Conservation (phyloP, 2,113 vertebrate genomes). For the Machaerirhynchus nigripectus region DNA sequence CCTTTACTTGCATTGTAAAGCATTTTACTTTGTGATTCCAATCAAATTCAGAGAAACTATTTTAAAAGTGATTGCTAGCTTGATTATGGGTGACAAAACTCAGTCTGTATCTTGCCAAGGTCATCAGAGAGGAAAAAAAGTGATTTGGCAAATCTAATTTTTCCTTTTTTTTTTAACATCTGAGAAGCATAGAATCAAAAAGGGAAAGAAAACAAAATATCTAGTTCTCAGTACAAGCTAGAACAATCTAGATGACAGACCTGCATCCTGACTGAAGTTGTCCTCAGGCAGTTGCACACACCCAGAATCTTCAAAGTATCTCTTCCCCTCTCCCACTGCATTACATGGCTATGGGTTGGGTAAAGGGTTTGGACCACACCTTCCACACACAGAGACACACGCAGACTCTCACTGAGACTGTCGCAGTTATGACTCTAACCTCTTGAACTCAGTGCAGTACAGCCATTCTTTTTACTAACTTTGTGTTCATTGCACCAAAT, state of each 20-base stretch:
- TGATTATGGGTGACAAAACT: background rate
- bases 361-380: background rate
- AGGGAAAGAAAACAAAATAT: background rate
- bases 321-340: background rate
- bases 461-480: background rate
- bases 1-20: background rate
- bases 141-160: background rate
- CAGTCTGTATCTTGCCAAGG: background rate
- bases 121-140: background rate
- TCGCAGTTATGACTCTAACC: background rate
- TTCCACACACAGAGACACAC: background rate
- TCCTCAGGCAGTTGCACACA: background rate
- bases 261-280: background rate
- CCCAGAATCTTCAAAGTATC: background rate
- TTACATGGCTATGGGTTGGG: accelerated
- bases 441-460: background rate
- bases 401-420: background rate
- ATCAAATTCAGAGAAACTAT: background rate
- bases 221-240: background rate
- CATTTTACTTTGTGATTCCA: background rate
- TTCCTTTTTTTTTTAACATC: background rate
- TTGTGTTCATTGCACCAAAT: background rate
- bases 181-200: background rate
- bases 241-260: background rate
- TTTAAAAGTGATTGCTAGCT: background rate